A percentile compares a stretch with the other conserved stretches of the same genome.
Evolutionary conservation across 2,888 invertebrate genomes (phyloP).

Genomic region (Eristalis arbustorum): DNA sequence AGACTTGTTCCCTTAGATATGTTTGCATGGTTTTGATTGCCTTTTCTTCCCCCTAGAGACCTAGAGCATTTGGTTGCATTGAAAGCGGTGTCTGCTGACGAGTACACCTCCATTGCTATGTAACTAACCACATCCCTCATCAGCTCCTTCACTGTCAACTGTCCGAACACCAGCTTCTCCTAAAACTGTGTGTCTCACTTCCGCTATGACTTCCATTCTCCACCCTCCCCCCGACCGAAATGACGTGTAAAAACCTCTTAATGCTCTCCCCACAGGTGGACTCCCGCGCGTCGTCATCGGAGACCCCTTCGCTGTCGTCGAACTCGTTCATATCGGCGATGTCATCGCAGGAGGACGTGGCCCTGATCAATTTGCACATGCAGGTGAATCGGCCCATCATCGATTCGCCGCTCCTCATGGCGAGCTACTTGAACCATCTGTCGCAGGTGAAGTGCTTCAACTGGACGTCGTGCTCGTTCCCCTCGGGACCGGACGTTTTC

Average conservation of each 20-base stretch:
- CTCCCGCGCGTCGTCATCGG: conserved; percentile 84
- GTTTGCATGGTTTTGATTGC: conserved; percentile 30
- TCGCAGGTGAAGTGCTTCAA: conserved; percentile 88
- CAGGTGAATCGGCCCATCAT: conserved; percentile 95
- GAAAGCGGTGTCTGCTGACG: not conserved
- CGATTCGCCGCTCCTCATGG: conserved; percentile 96
- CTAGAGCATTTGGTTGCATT: not conserved
- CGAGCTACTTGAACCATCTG: conserved; percentile 95
- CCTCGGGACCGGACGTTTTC: conserved; percentile 87
- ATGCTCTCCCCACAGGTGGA: conserved; percentile 75
- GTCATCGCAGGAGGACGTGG: conserved; percentile 95
- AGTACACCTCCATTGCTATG: conserved; percentile 7
- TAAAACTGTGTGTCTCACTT: conserved; percentile 23
- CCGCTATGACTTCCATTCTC: not conserved
- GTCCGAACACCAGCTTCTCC: conserved; percentile 13
- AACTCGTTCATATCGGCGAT: conserved; percentile 94
- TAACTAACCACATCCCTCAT: conserved; percentile 6
- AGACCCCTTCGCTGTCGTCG: conserved; percentile 90
- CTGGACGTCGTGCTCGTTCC: conserved; percentile 88
- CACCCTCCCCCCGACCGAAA: not conserved
- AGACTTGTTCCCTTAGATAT: conserved; percentile 2
- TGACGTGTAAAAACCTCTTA: not conserved
- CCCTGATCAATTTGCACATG: conserved; percentile 95
- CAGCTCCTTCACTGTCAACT: not conserved
- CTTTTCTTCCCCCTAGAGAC: conserved; percentile 2